phyloP scores from a whole-genome alignment of 2,113 vertebrate genomes.

The Tympanuchus pallidicinctus region DNA sequence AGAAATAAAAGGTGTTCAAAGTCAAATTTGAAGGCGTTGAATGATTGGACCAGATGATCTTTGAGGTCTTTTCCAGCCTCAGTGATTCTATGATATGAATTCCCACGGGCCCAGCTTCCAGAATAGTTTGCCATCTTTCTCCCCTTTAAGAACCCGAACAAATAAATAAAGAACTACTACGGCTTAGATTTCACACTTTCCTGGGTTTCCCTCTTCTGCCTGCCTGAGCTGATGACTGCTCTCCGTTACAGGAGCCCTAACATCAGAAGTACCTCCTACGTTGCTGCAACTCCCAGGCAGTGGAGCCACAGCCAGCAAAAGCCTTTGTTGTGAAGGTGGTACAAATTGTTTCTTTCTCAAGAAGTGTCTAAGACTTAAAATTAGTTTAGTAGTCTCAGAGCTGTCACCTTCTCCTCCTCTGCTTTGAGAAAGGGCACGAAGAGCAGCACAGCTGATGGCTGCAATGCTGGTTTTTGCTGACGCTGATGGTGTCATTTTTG shows the following conservation, averaged over 20 bases:
- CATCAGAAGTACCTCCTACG: not conserved
- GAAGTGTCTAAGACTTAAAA: not conserved
- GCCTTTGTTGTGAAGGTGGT: not conserved
- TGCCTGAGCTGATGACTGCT: not conserved
- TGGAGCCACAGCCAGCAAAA: constrained; percentile 4
- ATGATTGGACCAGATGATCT: too few relatives aligned
- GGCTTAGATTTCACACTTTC: not conserved
- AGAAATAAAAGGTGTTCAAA: not conserved
- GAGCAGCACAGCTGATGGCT: not conserved
- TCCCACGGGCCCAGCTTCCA: not conserved
- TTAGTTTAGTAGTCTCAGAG: not conserved
- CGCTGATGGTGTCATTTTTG: too few relatives aligned
- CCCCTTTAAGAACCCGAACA: not conserved
- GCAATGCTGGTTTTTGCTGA: not conserved
- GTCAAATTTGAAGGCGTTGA: not conserved
- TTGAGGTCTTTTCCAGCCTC: too few relatives aligned
- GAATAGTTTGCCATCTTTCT: not conserved
- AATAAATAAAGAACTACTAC: not conserved
- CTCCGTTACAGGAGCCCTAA: not conserved
- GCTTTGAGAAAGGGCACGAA: not conserved
- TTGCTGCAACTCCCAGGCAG: not conserved
- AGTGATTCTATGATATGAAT: too few relatives aligned
- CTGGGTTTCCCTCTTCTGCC: not conserved
- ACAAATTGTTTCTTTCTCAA: not conserved
- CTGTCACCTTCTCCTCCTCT: not conserved